phyloP scores from a whole-genome alignment of 2,113 vertebrate genomes.

The Syrmaticus mikado region DNA sequence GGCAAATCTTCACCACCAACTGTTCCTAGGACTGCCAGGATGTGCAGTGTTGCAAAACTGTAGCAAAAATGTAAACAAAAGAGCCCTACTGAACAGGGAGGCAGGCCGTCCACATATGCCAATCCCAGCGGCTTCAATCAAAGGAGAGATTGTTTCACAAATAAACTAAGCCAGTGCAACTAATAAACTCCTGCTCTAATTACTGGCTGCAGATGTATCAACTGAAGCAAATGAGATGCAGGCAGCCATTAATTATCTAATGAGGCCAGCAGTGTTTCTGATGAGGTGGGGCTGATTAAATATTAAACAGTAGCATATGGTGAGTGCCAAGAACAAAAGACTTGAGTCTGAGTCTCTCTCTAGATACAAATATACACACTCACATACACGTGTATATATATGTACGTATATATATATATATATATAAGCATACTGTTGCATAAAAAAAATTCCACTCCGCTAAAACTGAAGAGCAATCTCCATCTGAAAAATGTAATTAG shows the following conservation, averaged over 20 bases:
- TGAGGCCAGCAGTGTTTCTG: slow-evolving; percentile 84
- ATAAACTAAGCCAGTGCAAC: slow-evolving; percentile 82
- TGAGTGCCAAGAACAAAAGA: slow-evolving; percentile 82
- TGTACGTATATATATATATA: slow-evolving; percentile 17
- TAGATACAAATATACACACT: background rate
- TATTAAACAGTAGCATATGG: slow-evolving; percentile 90
- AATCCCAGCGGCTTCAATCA: slow-evolving; percentile 82
- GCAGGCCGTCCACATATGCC: slow-evolving; percentile 75
- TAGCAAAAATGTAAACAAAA: slow-evolving; percentile 82
- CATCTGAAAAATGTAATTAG: slow-evolving; percentile 79
- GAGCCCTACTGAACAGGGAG: slow-evolving; percentile 72
- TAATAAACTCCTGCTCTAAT: slow-evolving; percentile 89
- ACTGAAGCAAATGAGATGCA: slow-evolving; percentile 83
- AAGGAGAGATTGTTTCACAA: slow-evolving; percentile 77
- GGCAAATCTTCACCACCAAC: slow-evolving; percentile 80
- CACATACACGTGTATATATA: background rate
- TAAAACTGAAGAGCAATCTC: slow-evolving; percentile 59
- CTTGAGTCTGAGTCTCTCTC: slow-evolving; percentile 15
- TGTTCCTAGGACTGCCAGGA: slow-evolving; percentile 77
- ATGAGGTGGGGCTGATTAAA: slow-evolving; percentile 89
- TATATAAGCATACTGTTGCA: background rate
- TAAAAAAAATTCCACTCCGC: background rate
- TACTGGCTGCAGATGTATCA: slow-evolving; percentile 88
- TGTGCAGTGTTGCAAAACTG: slow-evolving; percentile 79
- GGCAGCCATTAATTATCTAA: slow-evolving; percentile 89